Conservation (phyloP, 2,888 invertebrate species). For the Aporophyla lueneburgensis region DNA sequence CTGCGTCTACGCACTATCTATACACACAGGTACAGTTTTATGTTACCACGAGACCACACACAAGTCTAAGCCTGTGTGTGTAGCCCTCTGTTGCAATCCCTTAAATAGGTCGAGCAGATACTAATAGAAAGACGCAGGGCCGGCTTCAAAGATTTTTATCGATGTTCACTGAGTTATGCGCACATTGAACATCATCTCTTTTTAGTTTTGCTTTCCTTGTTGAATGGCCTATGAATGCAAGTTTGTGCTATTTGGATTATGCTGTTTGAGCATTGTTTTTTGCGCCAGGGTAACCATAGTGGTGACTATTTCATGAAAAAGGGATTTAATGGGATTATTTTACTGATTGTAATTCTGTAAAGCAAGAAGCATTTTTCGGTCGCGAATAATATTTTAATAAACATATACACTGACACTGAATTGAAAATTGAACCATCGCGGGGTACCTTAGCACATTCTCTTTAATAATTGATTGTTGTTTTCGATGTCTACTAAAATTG, state of each 20-base stretch:
- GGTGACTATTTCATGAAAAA: too few relatives aligned
- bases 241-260: conserved; percentile 3
- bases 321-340: too few relatives aligned
- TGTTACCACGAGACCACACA: conserved; percentile 57
- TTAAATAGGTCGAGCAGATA: conserved; percentile 88
- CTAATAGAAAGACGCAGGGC: conserved; percentile 89
- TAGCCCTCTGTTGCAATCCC: conserved; percentile 89
- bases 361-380: too few relatives aligned
- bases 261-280: background rate
- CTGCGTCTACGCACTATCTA: conserved; percentile 68
- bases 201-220: conserved; percentile 62
- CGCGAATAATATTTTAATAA: too few relatives aligned
- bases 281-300: too few relatives aligned
- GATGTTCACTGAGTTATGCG: conserved; percentile 58
- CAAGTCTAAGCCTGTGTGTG: conserved; percentile 69
- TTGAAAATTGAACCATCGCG: too few relatives aligned
- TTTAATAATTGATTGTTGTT: background rate
- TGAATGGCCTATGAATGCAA: conserved; percentile 50
- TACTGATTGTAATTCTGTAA: too few relatives aligned
- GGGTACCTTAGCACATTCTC: too few relatives aligned
- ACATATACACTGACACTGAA: too few relatives aligned
- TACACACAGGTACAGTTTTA: conserved; percentile 50
- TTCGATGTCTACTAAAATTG: too few relatives aligned
- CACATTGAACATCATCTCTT: conserved; percentile 55
- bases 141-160: conserved; percentile 71